Conservation (phyloP, 2,113 vertebrate species). For the Oreochromis spilurus region DNA sequence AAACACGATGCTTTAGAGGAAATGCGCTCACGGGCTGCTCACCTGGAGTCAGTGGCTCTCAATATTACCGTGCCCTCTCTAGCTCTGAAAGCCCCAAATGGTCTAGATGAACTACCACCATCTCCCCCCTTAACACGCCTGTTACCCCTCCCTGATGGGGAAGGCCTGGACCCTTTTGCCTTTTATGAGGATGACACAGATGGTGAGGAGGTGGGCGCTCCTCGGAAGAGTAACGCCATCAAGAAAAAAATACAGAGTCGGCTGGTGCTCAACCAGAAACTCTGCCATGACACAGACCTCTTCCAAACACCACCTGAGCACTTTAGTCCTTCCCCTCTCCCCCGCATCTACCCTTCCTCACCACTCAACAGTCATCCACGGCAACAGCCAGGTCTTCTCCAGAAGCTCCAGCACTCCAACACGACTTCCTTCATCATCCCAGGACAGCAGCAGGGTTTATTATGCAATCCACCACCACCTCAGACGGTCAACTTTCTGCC, state of each 20-base stretch:
- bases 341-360: conserved; percentile 58
- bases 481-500: conserved; percentile 87
- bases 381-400: conserved; percentile 62
- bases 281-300: conserved; percentile 83
- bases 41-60: conserved; percentile 91
- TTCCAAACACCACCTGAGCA: conserved; percentile 90
- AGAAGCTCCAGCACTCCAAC: conserved; percentile 57
- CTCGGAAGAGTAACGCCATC: conserved; percentile 83
- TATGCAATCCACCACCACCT: conserved; percentile 96
- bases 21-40: conserved; percentile 85
- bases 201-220: conserved; percentile 79
- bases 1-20: conserved; percentile 95
- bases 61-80: conserved; percentile 92
- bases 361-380: conserved; percentile 57
- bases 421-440: conserved; percentile 78
- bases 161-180: conserved; percentile 94
- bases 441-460: conserved; percentile 83
- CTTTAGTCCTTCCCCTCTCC: conserved; percentile 86
- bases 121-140: conserved; percentile 85
- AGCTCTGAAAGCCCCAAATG: conserved; percentile 92
- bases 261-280: conserved; percentile 84
- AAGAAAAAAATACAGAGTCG: conserved; percentile 91
- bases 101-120: conserved; percentile 88
- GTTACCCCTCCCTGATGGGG: conserved; percentile 87
- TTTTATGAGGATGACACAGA: conserved; percentile 86